Evolutionary conservation across 2,113 vertebrate genomes (phyloP).

Genomic region (Leptobrachium leishanense): DNA sequence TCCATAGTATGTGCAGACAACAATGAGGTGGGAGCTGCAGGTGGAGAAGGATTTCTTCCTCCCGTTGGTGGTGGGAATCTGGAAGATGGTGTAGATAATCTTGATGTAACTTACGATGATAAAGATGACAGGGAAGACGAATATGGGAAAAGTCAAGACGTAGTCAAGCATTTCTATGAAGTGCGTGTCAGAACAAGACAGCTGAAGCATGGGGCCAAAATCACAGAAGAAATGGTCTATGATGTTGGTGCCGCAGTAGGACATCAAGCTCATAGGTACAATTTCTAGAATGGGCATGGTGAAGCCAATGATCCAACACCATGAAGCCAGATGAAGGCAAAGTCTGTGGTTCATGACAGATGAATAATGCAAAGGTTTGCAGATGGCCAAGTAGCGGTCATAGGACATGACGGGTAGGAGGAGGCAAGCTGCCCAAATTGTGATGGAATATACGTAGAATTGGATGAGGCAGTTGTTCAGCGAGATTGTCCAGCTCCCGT

Average conservation of each 20-base stretch:
- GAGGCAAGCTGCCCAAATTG: background rate
- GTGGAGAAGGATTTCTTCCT: slow-evolving; percentile 25
- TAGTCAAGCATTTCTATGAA: slow-evolving; percentile 10
- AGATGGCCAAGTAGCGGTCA: slow-evolving; percentile 34
- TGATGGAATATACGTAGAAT: slow-evolving; percentile 16
- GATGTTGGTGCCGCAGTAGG: background rate
- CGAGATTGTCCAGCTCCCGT: background rate
- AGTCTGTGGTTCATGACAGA: slow-evolving; percentile 15
- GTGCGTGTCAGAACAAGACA: background rate
- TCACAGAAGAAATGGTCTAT: slow-evolving; percentile 41
- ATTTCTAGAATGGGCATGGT: slow-evolving; percentile 2
- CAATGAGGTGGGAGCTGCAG: slow-evolving; percentile 12
- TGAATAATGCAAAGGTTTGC: slow-evolving; percentile 17
- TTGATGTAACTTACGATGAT: slow-evolving; percentile 13
- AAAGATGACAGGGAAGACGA: slow-evolving; percentile 10
- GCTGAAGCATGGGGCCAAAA: slow-evolving; percentile 2
- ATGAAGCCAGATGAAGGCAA: slow-evolving; percentile 8
- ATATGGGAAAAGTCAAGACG: background rate
- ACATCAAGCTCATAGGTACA: background rate
- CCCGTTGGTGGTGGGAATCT: slow-evolving; percentile 3
- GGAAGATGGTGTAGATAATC: slow-evolving; percentile 6
- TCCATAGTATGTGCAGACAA: slow-evolving; percentile 22
- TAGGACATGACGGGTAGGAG: slow-evolving; percentile 15
- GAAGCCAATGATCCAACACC: slow-evolving; percentile 17
- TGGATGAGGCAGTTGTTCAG: slow-evolving; percentile 4